A percentile compares a stretch with the other conserved stretches of the same genome.
Conservation (phyloP, 2,113 vertebrate genomes). For the Baryphthengus martii region DNA sequence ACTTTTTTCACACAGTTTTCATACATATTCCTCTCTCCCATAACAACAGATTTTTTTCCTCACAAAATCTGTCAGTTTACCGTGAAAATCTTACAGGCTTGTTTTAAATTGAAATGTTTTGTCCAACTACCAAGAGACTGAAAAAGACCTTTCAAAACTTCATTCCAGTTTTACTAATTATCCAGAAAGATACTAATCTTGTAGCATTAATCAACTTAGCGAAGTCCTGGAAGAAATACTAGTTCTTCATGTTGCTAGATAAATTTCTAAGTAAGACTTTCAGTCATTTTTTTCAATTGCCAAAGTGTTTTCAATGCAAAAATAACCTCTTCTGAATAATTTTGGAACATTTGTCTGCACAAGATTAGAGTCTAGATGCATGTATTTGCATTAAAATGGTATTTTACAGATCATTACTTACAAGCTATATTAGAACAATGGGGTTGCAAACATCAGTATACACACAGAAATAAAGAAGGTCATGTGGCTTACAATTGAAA, state of each 20-base stretch:
- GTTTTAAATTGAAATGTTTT: neutral
- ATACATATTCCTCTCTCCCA: neutral
- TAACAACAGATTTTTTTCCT: neutral
- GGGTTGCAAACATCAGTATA: neutral
- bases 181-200: neutral
- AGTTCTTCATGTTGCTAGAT: neutral
- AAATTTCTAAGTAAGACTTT: neutral
- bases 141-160: neutral
- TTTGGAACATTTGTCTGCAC: neutral
- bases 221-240: neutral
- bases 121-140: neutral
- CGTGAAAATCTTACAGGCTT: neutral
- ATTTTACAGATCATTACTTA: neutral
- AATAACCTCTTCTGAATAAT: neutral
- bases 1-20: neutral
- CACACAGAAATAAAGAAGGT: neutral
- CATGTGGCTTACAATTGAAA: neutral
- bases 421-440: neutral
- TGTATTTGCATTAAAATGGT: neutral
- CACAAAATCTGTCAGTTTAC: neutral
- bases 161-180: neutral
- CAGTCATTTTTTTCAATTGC: neutral
- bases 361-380: neutral
- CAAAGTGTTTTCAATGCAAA: neutral
- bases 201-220: neutral